Conservation (phyloP, 2,113 vertebrate species). For the Rafetus swinhoei region DNA sequence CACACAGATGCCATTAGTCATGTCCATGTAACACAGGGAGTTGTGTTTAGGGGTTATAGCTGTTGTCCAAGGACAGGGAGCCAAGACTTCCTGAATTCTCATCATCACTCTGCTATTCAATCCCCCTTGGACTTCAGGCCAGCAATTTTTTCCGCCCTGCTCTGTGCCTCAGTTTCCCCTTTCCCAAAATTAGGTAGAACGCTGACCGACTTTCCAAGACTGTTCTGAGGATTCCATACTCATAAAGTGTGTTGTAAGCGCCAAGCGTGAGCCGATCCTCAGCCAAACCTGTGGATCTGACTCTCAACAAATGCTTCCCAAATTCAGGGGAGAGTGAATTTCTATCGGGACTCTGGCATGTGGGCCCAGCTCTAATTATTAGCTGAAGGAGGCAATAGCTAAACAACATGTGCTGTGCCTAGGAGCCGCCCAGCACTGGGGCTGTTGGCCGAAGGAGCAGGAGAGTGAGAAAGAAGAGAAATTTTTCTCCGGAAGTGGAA, state of each 20-base stretch:
- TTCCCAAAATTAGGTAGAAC: neutral
- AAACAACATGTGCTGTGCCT: fast-evolving
- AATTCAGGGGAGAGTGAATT: neutral
- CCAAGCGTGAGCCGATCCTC: neutral
- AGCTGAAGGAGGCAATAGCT: neutral
- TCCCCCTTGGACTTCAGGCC: neutral
- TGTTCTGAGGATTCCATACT: neutral
- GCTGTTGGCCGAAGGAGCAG: neutral
- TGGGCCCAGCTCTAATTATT: neutral
- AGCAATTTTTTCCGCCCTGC: neutral
- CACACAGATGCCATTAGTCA: neutral
- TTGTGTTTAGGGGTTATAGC: neutral
- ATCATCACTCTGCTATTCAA: neutral
- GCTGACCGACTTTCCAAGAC: neutral
- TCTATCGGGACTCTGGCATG: neutral
- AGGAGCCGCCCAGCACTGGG: neutral
- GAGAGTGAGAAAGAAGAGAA: neutral
- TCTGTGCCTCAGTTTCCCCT: neutral
- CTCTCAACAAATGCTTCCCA: no score
- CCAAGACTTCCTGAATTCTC: neutral
- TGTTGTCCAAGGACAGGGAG: neutral
- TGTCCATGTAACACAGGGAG: neutral
- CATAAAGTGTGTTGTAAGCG: neutral
- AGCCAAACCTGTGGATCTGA: no score
- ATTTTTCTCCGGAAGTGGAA: neutral